These are phyloP conservation scores for Phania funesta DNA, from an alignment of 2,888 invertebrate genomes.

Conservation along the genomic window DNA sequence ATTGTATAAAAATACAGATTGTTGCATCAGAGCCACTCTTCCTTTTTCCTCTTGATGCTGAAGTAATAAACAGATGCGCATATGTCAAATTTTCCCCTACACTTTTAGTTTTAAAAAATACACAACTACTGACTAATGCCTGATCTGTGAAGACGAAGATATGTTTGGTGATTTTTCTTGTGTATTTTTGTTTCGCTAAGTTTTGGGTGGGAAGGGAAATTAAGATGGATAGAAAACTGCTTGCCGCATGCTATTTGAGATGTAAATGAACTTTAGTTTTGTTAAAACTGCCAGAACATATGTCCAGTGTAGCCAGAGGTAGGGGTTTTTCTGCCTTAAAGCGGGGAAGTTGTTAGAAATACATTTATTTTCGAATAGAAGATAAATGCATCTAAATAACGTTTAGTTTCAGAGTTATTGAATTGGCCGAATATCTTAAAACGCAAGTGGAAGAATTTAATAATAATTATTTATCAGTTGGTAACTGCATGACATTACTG, in stretches of 20 bases:
- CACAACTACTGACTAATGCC: slow-evolving; percentile 56
- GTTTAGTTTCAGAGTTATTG: too few relatives aligned
- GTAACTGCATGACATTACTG: too few relatives aligned
- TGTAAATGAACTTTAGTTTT: slow-evolving; percentile 61
- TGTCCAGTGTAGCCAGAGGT: slow-evolving; percentile 37
- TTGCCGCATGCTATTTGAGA: slow-evolving; percentile 62
- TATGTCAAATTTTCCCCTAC: slow-evolving; percentile 49
- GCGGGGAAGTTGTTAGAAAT: too few relatives aligned
- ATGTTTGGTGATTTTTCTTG: background rate
- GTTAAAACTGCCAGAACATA: background rate
- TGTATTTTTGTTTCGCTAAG: too few relatives aligned
- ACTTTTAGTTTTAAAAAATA: background rate
- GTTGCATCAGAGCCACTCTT: slow-evolving; percentile 52
- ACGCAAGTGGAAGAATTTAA: too few relatives aligned
- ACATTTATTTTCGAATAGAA: too few relatives aligned
- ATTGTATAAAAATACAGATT: slow-evolving; percentile 24
- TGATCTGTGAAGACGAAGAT: too few relatives aligned
- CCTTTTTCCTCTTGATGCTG: slow-evolving; percentile 5
- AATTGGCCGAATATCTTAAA: too few relatives aligned
- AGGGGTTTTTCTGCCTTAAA: too few relatives aligned
- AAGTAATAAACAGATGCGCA: slow-evolving; percentile 46
- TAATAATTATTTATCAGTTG: too few relatives aligned
- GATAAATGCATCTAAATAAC: too few relatives aligned
- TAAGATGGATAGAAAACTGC: slow-evolving; percentile 1
- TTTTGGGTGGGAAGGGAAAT: slow-evolving; percentile 11